A percentile compares a stretch with the other conserved stretches of the same genome.
These are phyloP conservation scores for Ranitomeya variabilis DNA, from an alignment of 2,113 vertebrate species.

Conservation along the genomic window DNA sequence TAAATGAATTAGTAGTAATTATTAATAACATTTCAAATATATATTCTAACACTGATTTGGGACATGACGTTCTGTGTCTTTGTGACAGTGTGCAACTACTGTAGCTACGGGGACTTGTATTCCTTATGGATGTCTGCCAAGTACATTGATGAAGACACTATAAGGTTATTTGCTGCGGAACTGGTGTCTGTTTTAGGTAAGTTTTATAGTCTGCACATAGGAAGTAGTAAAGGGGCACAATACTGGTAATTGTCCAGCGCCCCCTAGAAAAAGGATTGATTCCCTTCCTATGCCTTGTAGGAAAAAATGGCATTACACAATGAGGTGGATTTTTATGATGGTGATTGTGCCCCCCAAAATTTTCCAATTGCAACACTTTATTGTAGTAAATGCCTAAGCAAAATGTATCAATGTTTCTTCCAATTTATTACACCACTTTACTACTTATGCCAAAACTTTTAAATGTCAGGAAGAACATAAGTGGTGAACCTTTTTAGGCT, in stretches of 20 bases:
- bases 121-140: constrained; percentile 87
- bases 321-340: too few species aligned
- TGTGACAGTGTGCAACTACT: constrained; percentile 89
- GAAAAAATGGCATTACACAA: neutral
- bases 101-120: constrained; percentile 87
- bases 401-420: too few species aligned
- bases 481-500: too few species aligned
- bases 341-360: too few species aligned
- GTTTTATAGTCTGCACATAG: constrained; percentile 56
- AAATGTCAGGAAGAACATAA: too few species aligned
- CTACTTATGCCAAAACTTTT: too few species aligned
- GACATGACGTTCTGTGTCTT: neutral
- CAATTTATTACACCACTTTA: too few species aligned
- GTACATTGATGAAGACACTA: constrained; percentile 77
- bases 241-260: neutral
- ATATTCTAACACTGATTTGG: rapidly evolving
- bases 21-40: neutral
- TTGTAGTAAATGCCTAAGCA: too few species aligned
- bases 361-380: too few species aligned
- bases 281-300: neutral
- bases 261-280: neutral
- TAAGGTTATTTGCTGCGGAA: constrained; percentile 89
- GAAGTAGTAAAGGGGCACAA: neutral
- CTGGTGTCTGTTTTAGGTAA: constrained; percentile 88
- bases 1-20: neutral